Conservation (phyloP, 1,140 invertebrate genomes). For the Neuroterus valhalla region DNA sequence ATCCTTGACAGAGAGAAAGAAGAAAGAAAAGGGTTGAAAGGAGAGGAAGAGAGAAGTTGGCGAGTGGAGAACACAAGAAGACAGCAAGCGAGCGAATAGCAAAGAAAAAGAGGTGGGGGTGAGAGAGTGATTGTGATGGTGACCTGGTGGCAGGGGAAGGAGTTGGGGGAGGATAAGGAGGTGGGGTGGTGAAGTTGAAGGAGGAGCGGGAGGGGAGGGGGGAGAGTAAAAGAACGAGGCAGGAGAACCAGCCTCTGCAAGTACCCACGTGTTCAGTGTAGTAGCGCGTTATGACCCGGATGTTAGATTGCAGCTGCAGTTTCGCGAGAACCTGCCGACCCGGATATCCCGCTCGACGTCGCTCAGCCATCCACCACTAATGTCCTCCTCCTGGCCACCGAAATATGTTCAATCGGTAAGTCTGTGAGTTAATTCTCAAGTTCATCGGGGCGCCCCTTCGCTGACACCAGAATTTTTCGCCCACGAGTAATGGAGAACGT, state of each 20-base stretch:
- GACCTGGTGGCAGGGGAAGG: constrained; percentile 3
- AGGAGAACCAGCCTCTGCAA: constrained; percentile 70
- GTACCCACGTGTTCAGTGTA: constrained; percentile 76
- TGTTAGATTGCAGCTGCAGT: constrained; percentile 75
- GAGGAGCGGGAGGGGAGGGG: constrained; percentile 51
- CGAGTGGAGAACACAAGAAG: constrained; percentile 44
- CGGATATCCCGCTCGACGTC: constrained; percentile 71
- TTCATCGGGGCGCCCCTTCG: constrained; percentile 10
- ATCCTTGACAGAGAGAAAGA: constrained; percentile 45
- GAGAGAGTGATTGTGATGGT: constrained; percentile 40
- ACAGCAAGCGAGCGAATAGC: constrained; percentile 46
- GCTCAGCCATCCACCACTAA: constrained; percentile 68
- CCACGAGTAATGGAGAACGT: not conserved
- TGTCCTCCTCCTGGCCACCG: constrained; percentile 70
- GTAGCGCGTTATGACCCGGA: constrained; percentile 77
- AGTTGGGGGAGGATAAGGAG: constrained; percentile 39
- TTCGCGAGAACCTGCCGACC: constrained; percentile 74
- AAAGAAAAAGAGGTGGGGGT: constrained; percentile 44
- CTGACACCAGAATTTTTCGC: not conserved
- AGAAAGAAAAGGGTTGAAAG: constrained; percentile 41
- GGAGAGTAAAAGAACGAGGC: constrained; percentile 54
- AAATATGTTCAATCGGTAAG: constrained; percentile 77
- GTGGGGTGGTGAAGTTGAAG: constrained; percentile 42
- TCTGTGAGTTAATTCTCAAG: constrained; percentile 41
- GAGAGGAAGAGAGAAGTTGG: constrained; percentile 50